Base-by-base conservation (phyloP, 2,888 invertebrate species). In the Phalangium opilio region DNA sequence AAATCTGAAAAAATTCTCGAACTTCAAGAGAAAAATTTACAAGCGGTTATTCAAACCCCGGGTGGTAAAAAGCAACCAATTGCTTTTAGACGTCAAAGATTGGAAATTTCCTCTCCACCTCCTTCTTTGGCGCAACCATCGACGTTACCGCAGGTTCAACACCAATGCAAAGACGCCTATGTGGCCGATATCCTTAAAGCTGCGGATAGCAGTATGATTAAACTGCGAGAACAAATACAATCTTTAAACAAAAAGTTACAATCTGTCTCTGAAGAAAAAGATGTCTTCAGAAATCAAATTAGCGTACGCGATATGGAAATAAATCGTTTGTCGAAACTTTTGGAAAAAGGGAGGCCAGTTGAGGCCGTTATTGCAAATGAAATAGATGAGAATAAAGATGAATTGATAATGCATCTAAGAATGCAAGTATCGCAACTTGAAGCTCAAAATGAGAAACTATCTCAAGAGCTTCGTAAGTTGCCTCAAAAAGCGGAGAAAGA, bases 1-100 rank as follows among this genome's bases (percentile, higher is more conserved):
- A 74, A 73, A 54, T 66, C 70, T 2, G 71, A 70, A 52, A 66
- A 67, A 55, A 72, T 74, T 51, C 62, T 71, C 17, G 67, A 70
- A 49, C 62, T 74, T 10, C 70, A 72, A 60, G 67, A 67, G 54
- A 67, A 67, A 49, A 65, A 67, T 49, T 62, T 67, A 55, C 66
- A 68, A 54, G 67, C 67, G 7, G 38, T 36, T 36, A 17, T 36
- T 12, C 38, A 36, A 17, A 36, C 38, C 7, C 38, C 38, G 7
- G 38, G 38, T 36, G 38, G 38, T 1, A 36, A 12, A 36, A 36
- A 36, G 38, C 14, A 17, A 36, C 14, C 14, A 5, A 36, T 36
- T 36, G 10, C 38, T 10, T 36, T 36, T 12, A 7, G 38, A 36
- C 14, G 38, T 14, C 38, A 36, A 36, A 36, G 17, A 17, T 8